A percentile compares a stretch with the other conserved stretches of the same genome.
Evolutionary conservation across 2,888 invertebrate species (phyloP).

Genomic region (Drosophila phalerata): DNA sequence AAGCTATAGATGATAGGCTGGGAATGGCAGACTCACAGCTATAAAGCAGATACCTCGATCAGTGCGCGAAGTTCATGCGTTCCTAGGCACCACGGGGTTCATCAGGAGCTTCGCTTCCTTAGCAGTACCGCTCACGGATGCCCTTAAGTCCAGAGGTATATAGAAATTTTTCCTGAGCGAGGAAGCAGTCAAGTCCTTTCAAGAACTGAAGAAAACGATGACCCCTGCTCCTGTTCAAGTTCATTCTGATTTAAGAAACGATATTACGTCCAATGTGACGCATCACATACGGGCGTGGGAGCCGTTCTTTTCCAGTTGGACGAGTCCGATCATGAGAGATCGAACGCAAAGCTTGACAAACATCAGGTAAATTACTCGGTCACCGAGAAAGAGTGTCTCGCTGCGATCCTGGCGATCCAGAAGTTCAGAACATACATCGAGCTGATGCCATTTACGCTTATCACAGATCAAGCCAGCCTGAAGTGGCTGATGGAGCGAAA

Average conservation of each 20-base stretch:
- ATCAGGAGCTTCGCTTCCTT: background rate
- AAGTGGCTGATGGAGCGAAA: background rate
- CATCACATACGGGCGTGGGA: background rate
- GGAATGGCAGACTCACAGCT: background rate
- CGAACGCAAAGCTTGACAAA: background rate
- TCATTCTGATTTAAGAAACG: conserved; percentile 9
- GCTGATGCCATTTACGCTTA: conserved; percentile 2
- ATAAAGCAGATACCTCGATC: background rate
- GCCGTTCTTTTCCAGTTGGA: background rate
- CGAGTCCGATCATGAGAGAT: background rate
- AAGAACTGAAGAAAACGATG: background rate
- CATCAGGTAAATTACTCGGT: background rate
- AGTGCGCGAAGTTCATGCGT: background rate
- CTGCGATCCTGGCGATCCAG: background rate
- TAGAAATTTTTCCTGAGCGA: background rate
- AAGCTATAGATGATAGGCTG: too few relatives aligned
- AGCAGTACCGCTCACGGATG: too few relatives aligned
- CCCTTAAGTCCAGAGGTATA: too few relatives aligned
- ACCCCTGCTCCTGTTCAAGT: conserved; percentile 10
- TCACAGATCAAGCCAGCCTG: conserved; percentile 6
- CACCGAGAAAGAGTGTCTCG: background rate
- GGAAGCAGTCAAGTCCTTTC: background rate
- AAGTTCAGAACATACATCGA: background rate
- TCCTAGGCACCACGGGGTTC: background rate
- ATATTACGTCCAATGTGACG: background rate